Conservation (phyloP, 2,888 invertebrate species). For the Drosophila mettleri region DNA sequence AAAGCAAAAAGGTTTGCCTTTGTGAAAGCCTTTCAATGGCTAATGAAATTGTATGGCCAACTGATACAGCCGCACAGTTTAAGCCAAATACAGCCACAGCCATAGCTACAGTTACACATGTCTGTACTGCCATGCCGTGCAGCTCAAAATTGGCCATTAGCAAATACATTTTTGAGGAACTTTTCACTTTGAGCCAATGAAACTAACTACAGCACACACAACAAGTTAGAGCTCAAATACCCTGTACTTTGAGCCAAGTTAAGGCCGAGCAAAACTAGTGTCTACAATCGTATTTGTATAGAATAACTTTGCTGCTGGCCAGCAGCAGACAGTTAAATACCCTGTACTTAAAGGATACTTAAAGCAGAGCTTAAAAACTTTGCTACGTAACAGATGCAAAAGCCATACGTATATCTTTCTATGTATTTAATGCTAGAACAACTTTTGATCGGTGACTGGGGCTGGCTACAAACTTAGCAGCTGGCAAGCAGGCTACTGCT, state of each 20-base stretch:
- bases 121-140: not conserved
- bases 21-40: slow-evolving; percentile 39
- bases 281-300: too few relatives aligned
- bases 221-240: not conserved
- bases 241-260: not conserved
- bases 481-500: not conserved
- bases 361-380: not conserved
- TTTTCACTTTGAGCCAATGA: slow-evolving; percentile 32
- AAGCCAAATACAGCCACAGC: not conserved
- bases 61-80: slow-evolving; percentile 34
- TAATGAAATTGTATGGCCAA: slow-evolving; percentile 57
- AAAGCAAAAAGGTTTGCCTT: slow-evolving; percentile 50
- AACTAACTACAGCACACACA: slow-evolving; percentile 24
- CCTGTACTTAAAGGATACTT: too few relatives aligned
- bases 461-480: not conserved
- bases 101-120: not conserved
- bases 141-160: slow-evolving; percentile 38
- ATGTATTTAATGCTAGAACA: not conserved
- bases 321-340: too few relatives aligned
- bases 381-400: too few relatives aligned
- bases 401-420: not conserved
- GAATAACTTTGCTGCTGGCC: too few relatives aligned
- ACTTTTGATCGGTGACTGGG: not conserved
- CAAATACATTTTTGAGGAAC: slow-evolving; percentile 22
- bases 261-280: not conserved